Base-by-base conservation (phyloP, 2,797 vertebrate species). In the Hippoglossus hippoglossus region DNA sequence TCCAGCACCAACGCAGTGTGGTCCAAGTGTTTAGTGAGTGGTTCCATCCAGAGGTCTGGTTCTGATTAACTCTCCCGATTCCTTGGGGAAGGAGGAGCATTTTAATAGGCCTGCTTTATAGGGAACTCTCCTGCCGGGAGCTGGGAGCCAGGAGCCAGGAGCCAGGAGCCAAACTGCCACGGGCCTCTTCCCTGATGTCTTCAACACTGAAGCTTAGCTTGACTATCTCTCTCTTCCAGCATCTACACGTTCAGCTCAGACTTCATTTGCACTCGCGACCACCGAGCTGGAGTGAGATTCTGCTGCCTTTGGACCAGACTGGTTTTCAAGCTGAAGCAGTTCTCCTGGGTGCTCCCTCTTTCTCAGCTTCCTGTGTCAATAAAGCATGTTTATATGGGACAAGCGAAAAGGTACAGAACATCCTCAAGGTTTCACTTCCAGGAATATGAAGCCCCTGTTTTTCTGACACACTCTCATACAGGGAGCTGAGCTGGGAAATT, bases 61-160 rank as follows among this genome's bases (percentile, higher is more conserved):
- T 91, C 82, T 89, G 88, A 90, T 93, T 91, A 92, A 75, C 80
- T 86, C 39, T 46, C 44, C 55, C 58, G 76, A 81, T 66, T 84
- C 79, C 78, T 69, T 24, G 6, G 78, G 85, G 83, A 80, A 71
- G 73, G 79, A 83, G 86, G 80, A 84, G 80, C 31, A 7, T 69
- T 91, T 91, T 89, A 90, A 89, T 86, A 86, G 85, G 77, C 21
- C 81, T 80, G 53, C 85, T 90, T 90, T 89, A 91, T 79, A 71
- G 83, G 44, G 77, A 78, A 68, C n/a, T 87, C 82, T 77, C 84
- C 90, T 86, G 83, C 90, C 87, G 85, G 87, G 73, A 87, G 67
- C 60, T 64, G 4, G 84, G 85, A 84, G 82, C 90, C 87, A 83
- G 72, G 67, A 86, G 88, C 87, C 82, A 73, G 84, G 85, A 84